Percentiles rank a stretch among this genome's conserved stretches.
Conservation (phyloP, 1,140 invertebrate genomes). For the Drosophila takahashii region DNA sequence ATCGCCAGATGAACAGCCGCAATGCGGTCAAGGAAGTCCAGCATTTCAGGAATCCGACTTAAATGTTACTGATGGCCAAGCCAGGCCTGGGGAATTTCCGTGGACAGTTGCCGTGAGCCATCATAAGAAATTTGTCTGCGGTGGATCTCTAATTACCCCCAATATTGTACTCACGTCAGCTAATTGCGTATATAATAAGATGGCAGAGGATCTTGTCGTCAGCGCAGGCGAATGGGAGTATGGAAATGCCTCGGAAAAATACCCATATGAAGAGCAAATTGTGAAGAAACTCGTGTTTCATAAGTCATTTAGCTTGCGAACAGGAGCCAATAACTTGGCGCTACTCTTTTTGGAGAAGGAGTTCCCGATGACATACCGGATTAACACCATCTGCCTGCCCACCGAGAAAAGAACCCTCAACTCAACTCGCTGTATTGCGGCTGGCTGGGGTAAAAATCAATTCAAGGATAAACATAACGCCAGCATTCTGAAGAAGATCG, state of each 20-base stretch:
- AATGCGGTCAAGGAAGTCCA: background rate
- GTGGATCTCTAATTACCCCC: conserved; percentile 3
- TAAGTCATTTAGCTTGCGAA: background rate
- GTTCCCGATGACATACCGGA: background rate
- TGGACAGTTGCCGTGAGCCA: background rate
- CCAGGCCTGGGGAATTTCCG: background rate
- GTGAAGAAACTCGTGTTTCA: background rate
- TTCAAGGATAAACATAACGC: background rate
- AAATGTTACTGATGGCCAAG: background rate
- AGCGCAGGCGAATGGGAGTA: background rate
- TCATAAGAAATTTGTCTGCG: background rate
- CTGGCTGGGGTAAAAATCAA: conserved; percentile 1
- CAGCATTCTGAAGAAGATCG: background rate
- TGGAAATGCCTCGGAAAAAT: background rate
- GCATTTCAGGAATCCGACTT: background rate
- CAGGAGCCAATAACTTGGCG: background rate
- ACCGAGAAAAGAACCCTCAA: background rate
- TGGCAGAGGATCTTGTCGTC: background rate
- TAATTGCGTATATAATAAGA: background rate
- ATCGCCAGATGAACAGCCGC: too few relatives aligned
- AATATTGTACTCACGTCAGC: background rate
- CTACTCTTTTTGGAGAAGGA: background rate
- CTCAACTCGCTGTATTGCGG: background rate
- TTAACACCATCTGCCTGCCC: conserved; percentile 3
- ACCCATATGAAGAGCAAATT: background rate